These are phyloP conservation scores for Acanthosepion lycidas DNA, from an alignment of 2,888 invertebrate species.

Conservation along the genomic window DNA sequence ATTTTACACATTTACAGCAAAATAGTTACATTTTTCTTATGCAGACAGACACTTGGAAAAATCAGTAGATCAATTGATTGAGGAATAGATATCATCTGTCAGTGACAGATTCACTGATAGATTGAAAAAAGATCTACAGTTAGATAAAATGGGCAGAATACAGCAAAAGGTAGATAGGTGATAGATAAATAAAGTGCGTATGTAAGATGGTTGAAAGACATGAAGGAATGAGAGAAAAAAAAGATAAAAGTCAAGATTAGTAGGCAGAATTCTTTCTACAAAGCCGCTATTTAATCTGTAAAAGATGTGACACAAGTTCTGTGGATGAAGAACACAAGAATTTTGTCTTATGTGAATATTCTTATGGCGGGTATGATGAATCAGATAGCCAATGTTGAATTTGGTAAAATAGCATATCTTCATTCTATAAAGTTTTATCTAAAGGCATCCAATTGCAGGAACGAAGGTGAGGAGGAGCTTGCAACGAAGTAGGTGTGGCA, in stretches of 20 bases:
- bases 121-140: too few relatives aligned
- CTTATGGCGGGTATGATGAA: not conserved
- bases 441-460: not conserved
- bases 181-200: not conserved
- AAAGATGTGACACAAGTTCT: not conserved
- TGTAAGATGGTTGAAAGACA: not conserved
- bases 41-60: too few relatives aligned
- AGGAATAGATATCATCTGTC: too few relatives aligned
- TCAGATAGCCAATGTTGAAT: slow-evolving; percentile 2
- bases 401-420: not conserved
- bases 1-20: too few relatives aligned
- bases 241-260: not conserved
- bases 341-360: not conserved
- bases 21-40: too few relatives aligned
- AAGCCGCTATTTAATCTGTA: not conserved
- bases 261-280: not conserved
- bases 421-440: not conserved
- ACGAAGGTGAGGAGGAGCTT: not conserved
- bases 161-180: too few relatives aligned
- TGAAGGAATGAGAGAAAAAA: not conserved
- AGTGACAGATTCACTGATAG: too few relatives aligned
- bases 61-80: too few relatives aligned
- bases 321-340: not conserved
- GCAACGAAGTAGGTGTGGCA: not conserved
- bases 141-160: too few relatives aligned